Percentiles rank a stretch among this genome's conserved stretches.
These are phyloP conservation scores for Grammomys dolichurus DNA, from an alignment of 2,113 vertebrate species.

Conservation along the genomic window DNA sequence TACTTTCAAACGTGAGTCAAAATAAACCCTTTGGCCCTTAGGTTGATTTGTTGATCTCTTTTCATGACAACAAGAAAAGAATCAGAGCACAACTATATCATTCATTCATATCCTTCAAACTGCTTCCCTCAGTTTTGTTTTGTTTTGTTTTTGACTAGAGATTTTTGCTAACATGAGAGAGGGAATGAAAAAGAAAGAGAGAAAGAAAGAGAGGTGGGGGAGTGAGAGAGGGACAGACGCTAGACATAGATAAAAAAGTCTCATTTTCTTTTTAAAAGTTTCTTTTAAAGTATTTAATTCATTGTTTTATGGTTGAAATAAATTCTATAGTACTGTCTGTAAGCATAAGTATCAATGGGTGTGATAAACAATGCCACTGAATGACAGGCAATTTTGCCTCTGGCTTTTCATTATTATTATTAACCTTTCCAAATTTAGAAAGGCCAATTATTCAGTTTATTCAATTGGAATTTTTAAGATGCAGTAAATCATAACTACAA, in stretches of 20 bases:
- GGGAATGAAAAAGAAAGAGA: background rate
- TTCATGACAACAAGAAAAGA: background rate
- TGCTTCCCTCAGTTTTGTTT: background rate
- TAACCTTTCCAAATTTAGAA: conserved; percentile 53
- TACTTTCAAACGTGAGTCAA: background rate
- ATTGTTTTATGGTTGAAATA: conserved; percentile 26
- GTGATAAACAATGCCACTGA: conserved; percentile 21
- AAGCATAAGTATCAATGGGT: background rate
- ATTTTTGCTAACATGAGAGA: background rate
- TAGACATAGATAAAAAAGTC: background rate
- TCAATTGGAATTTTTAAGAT: conserved; percentile 48
- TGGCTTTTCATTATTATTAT: conserved; percentile 26
- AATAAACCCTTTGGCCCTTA: background rate
- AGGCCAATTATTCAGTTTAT: conserved; percentile 50
- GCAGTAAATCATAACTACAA: conserved; percentile 49
- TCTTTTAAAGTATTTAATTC: conserved; percentile 21
- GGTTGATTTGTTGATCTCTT: background rate
- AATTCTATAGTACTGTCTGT: background rate
- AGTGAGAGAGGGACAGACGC: rapidly evolving
- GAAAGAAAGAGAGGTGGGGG: rapidly evolving
- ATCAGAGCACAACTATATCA: background rate
- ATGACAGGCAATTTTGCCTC: conserved; percentile 26
- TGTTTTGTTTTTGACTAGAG: no score
- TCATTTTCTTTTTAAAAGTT: background rate
- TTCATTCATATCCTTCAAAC: background rate